A percentile compares a stretch with the other conserved stretches of the same genome.
Conservation (phyloP, 53 echinoderm and acorn worm genomes). For the Antedon mediterranea region DNA sequence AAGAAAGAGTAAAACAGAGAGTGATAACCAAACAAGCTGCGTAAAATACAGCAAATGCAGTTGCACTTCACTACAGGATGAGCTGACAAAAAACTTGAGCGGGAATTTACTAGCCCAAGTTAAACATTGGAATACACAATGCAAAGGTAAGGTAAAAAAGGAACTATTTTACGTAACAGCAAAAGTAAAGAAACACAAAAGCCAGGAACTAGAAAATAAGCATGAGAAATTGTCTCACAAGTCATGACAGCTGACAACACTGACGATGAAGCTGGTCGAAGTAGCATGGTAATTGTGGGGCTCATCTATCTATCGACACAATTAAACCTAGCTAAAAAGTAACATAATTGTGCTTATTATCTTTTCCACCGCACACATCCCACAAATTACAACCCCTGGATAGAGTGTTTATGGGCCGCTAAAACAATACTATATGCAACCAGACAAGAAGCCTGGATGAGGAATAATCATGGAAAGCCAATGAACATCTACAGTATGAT, state of each 20-base stretch:
- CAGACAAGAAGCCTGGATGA: no score
- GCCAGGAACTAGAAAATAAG: background rate
- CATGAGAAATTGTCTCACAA: slow-evolving; percentile 1
- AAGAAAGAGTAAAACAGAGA: slow-evolving; percentile 17
- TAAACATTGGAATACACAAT: background rate
- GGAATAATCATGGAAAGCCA: no score
- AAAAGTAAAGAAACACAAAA: slow-evolving; percentile 3
- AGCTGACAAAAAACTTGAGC: no score
- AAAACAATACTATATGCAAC: no score
- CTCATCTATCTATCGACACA: no score
- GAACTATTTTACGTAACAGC: background rate
- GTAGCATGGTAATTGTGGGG: background rate
- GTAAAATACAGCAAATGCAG: slow-evolving; percentile 21
- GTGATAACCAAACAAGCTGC: slow-evolving; percentile 7
- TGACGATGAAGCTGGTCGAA: background rate
- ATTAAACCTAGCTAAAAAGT: slow-evolving; percentile 13
- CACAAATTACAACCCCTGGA: no score
- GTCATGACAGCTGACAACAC: background rate
- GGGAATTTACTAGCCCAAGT: background rate
- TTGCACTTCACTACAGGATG: slow-evolving; percentile 8
- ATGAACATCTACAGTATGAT: no score
- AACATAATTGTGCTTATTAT: no score
- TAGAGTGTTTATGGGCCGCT: no score
- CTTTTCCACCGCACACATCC: no score
- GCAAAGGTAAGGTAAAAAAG: slow-evolving; percentile 1